Base-by-base conservation (phyloP, 2,888 invertebrate species). In the Drosophila peninsularis region DNA sequence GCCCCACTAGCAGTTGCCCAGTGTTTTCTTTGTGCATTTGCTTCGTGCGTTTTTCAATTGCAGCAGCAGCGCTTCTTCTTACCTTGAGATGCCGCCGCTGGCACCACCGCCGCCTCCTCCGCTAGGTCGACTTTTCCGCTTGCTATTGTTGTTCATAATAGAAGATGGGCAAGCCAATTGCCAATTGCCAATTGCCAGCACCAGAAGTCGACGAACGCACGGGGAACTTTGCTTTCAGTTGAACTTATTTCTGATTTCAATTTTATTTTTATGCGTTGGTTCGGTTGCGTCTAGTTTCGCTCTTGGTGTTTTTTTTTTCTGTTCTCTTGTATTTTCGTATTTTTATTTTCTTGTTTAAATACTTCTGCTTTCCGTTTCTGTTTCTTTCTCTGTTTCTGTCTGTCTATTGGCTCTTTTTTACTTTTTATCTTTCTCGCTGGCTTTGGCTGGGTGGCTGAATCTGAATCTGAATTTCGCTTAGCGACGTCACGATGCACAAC, bases 121-220 rank as follows among this genome's bases (percentile, higher is more conserved):
- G 66, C 95, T 96, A 91, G 96, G 95, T 93, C 96, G 96, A 94
- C 95, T 96, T 94, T 96, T 97, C 93, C 96, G 95, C 94, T 96
- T 96, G 93, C 94, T 96, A 92, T 96, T 96, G 82, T 91, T 90
- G 75, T 91, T 90, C 91, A 88, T 88, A 81, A 78, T 81, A 78
- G 75, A 75, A 71, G 66, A 71, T 78, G 68, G 79, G 80, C 78
- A 73, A 61, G 65, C 56, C 80, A 79, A 77, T 75, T 75, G 74
- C 82, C 80, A 71, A 77, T 69, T 69, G 69, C 78, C 78, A 80
- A 75, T 79, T 75, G 75, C 78, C 82, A 84, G 82, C 68, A 88
- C 72, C 73, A 80, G 60, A 61, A 79, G 69, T 72, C 75, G 77
- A 71, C 65, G 80, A 73, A 79, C 76, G 82, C 74, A 74, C 75